phyloP scores from a whole-genome alignment of 2,113 vertebrate species.

The Felis chaus region DNA sequence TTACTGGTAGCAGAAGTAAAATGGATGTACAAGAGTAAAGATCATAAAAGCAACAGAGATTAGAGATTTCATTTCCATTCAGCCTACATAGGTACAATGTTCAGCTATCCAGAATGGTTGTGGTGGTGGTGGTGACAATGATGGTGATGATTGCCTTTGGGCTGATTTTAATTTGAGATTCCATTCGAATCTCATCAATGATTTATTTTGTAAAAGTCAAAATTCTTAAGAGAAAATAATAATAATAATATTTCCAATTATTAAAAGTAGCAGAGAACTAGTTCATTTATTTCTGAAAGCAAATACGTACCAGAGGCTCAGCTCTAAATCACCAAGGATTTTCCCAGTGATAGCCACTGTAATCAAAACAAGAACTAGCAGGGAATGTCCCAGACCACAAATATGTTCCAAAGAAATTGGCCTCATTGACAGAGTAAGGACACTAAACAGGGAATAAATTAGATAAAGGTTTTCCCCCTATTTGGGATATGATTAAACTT shows the following conservation, averaged over 20 bases:
- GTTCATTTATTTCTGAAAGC: not conserved
- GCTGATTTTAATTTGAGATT: not conserved
- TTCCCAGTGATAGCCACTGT: not conserved
- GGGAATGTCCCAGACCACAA: not conserved
- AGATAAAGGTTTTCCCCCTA: not conserved
- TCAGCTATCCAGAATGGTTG: not conserved
- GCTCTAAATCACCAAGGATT: not conserved
- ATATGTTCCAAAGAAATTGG: not conserved
- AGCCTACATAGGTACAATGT: not conserved
- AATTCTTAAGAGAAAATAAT: not conserved
- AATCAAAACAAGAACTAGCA: not conserved
- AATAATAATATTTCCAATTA: not conserved
- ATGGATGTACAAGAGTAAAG: not conserved
- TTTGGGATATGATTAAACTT: not conserved
- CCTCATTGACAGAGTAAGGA: not conserved
- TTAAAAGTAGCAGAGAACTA: not conserved
- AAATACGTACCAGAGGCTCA: not conserved
- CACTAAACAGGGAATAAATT: not conserved
- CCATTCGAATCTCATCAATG: not conserved
- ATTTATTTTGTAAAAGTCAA: constrained; percentile 4
- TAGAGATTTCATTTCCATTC: constrained; percentile 56
- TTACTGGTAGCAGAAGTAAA: constrained; percentile 71
- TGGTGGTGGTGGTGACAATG: rapidly evolving
- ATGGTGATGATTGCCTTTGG: not conserved
- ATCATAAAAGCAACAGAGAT: not conserved